Conservation (phyloP, 1,140 invertebrate genomes). For the Drosophila parvula region DNA sequence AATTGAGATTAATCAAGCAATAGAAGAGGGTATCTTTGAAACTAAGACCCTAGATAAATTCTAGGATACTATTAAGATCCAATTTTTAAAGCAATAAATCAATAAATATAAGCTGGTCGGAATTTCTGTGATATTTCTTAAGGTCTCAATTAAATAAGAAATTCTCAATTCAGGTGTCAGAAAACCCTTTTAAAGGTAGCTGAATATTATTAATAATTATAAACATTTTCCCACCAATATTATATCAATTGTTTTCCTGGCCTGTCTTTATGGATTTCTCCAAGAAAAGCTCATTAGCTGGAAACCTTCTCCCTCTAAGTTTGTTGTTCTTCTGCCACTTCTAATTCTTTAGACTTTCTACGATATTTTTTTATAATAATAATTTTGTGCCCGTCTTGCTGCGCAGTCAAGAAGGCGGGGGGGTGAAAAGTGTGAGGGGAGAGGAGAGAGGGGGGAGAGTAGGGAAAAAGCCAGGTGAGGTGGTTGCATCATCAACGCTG, state of each 20-base stretch:
- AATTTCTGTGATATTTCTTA: no score
- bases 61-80: no score
- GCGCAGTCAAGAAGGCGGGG: conserved; percentile 4
- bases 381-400: conserved; percentile 42
- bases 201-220: no score
- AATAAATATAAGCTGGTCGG: no score
- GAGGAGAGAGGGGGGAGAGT: background rate
- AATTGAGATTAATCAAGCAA: background rate
- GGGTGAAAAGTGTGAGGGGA: background rate
- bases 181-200: no score
- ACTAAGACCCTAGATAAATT: no score
- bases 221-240: no score
- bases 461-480: conserved; percentile 20
- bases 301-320: background rate
- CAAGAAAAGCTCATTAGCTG: conserved; percentile 10
- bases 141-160: no score
- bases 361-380: conserved; percentile 58
- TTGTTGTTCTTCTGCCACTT: conserved; percentile 1
- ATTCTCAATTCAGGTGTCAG: no score
- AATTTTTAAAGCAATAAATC: no score
- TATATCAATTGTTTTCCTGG: background rate
- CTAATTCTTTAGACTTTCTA: conserved; percentile 37
- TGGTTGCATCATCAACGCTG: conserved; percentile 50
- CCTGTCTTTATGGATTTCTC: background rate
- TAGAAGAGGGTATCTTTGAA: background rate